phyloP scores from a whole-genome alignment of 2,888 invertebrate genomes.

The Pachydiplax longipennis region DNA sequence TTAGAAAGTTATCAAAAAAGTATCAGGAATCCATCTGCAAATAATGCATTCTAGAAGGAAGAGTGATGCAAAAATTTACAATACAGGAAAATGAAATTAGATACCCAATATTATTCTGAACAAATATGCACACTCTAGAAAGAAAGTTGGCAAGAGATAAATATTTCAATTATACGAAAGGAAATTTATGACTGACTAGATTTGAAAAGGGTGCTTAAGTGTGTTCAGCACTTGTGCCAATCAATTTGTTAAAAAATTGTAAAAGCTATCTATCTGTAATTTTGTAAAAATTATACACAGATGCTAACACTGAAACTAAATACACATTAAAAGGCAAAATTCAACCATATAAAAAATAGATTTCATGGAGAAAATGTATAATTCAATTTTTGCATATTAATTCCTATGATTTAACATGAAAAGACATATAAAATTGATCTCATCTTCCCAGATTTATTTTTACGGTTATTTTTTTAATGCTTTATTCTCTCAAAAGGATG shows the following conservation, averaged over 20 bases:
- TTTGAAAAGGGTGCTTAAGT: background rate
- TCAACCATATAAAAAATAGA: slow-evolving; percentile 43
- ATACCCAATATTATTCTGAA: background rate
- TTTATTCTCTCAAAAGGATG: slow-evolving; percentile 3
- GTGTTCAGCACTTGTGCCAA: slow-evolving; percentile 11
- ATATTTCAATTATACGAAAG: background rate
- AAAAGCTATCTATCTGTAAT: slow-evolving; percentile 22
- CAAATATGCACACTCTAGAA: background rate
- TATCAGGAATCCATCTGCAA: slow-evolving; percentile 4
- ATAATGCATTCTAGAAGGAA: background rate
- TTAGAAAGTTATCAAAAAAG: slow-evolving; percentile 10
- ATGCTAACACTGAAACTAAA: slow-evolving; percentile 16
- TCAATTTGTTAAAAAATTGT: background rate
- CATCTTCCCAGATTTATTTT: background rate
- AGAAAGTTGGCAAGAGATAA: background rate
- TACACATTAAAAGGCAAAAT: slow-evolving; percentile 30
- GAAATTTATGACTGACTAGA: slow-evolving; percentile 16
- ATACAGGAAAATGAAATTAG: background rate
- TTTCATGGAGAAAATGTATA: slow-evolving; percentile 35
- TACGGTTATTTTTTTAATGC: background rate
- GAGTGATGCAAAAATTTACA: background rate
- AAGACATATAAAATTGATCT: slow-evolving; percentile 41
- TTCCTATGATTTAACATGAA: slow-evolving; percentile 17
- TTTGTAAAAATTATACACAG: slow-evolving; percentile 18
- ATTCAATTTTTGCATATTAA: background rate